Evolutionary conservation across 92 coral and sea anemone genomes (phyloP).

Genomic region (Montipora capitata): DNA sequence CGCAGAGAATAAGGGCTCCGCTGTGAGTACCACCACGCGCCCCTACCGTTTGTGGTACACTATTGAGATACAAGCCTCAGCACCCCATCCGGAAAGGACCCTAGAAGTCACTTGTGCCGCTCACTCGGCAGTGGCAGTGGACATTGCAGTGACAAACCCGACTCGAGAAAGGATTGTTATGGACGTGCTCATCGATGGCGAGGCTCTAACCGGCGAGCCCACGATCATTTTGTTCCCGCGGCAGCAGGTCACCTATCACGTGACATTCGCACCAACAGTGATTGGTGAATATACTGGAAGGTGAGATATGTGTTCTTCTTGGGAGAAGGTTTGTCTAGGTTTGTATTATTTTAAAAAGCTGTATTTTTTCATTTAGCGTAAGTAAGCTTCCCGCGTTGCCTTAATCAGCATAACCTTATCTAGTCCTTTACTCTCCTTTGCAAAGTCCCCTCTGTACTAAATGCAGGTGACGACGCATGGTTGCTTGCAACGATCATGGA

Average conservation of each 20-base stretch:
- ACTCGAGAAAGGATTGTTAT: conserved; percentile 88
- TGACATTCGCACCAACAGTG: conserved; percentile 87
- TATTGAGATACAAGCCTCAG: conserved; percentile 88
- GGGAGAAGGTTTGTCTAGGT: neutral
- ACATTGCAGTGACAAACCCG: conserved; percentile 95
- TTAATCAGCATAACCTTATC: neutral
- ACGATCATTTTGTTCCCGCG: conserved; percentile 83
- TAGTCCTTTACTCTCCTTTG: too few species aligned
- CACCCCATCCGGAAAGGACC: conserved; percentile 90
- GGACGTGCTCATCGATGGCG: conserved; percentile 90
- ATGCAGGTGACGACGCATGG: too few species aligned
- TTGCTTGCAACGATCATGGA: too few species aligned
- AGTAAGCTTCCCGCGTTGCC: neutral
- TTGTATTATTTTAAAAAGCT: too few species aligned
- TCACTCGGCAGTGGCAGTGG: conserved; percentile 90
- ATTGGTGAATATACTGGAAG: conserved; percentile 94
- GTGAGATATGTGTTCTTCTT: conserved; percentile 34
- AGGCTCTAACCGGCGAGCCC: conserved; percentile 90
- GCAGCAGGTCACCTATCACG: conserved; percentile 88
- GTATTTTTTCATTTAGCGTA: neutral
- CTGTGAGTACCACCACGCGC: conserved; percentile 57
- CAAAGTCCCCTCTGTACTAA: too few species aligned
- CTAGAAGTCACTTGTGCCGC: conserved; percentile 95
- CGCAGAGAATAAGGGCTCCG: conserved; percentile 53
- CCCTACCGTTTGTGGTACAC: conserved; percentile 96